These are phyloP conservation scores for Argyrosomus regius DNA, from an alignment of 2,797 vertebrate species.

Conservation along the genomic window DNA sequence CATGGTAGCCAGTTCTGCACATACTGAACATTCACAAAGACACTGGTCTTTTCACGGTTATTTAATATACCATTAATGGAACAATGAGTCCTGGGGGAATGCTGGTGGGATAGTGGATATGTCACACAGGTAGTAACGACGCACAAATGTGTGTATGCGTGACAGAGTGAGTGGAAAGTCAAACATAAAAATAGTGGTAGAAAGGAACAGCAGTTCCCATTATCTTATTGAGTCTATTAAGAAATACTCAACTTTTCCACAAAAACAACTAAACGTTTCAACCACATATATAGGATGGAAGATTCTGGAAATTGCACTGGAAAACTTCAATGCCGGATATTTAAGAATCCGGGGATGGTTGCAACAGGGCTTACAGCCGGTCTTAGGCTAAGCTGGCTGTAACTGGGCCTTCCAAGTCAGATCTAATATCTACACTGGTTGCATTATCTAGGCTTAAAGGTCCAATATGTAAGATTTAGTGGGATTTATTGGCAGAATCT, in stretches of 20 bases:
- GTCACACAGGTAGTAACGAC: constrained; percentile 28
- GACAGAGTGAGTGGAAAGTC: background rate
- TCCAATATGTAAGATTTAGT: no score
- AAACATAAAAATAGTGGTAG: background rate
- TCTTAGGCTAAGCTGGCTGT: no score
- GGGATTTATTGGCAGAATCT: no score
- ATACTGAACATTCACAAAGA: constrained; percentile 20
- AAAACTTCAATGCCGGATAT: no score
- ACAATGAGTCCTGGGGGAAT: constrained; percentile 52
- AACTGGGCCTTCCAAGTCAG: no score
- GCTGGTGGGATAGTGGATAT: constrained; percentile 23
- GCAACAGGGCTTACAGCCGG: no score
- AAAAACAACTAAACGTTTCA: background rate
- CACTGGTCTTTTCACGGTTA: constrained; percentile 33
- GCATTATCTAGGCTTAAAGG: no score
- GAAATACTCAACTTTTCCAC: constrained; percentile 20
- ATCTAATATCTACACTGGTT: no score
- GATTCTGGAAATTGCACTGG: background rate
- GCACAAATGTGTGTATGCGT: constrained; percentile 2
- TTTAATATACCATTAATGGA: constrained; percentile 47
- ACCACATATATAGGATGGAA: background rate
- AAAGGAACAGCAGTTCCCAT: constrained; percentile 7
- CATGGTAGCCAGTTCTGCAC: constrained; percentile 54
- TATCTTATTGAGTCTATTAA: constrained; percentile 51
- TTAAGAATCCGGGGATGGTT: no score